Evolutionary conservation across 53 echinoderm and acorn worm species (phyloP).

Genomic region (Holothuria scabra): DNA sequence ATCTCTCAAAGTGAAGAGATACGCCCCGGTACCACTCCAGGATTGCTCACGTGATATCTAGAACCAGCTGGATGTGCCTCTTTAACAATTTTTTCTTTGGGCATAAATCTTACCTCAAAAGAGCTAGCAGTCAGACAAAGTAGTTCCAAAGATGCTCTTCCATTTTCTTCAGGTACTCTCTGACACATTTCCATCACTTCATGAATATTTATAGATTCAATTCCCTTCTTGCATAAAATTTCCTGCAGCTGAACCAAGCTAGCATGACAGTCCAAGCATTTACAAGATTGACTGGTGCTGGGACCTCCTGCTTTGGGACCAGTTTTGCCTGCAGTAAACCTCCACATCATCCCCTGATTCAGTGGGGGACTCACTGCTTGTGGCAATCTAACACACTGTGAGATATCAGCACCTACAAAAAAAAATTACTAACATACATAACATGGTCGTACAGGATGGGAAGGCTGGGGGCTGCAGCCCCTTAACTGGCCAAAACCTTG

Average conservation of each 20-base stretch:
- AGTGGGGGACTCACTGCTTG: not conserved
- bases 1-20: no score
- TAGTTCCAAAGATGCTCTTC: constrained; percentile 12
- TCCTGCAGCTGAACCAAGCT: constrained; percentile 9
- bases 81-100: not conserved
- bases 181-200: constrained; percentile 15
- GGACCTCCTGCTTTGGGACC: not conserved
- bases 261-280: constrained; percentile 18
- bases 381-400: not conserved
- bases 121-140: constrained; percentile 19
- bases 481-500: no score
- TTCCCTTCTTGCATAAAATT: not conserved
- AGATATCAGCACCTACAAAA: not conserved
- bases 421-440: no score
- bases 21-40: no score
- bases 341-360: not conserved
- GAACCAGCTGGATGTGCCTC: no score
- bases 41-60: no score
- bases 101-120: not conserved
- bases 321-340: not conserved
- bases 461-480: no score
- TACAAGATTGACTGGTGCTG: not conserved
- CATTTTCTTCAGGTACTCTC: not conserved
- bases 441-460: no score
- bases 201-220: constrained; percentile 14